These are phyloP conservation scores for Drosophila santomea DNA, from an alignment of 1,140 invertebrate genomes.

Conservation along the genomic window DNA sequence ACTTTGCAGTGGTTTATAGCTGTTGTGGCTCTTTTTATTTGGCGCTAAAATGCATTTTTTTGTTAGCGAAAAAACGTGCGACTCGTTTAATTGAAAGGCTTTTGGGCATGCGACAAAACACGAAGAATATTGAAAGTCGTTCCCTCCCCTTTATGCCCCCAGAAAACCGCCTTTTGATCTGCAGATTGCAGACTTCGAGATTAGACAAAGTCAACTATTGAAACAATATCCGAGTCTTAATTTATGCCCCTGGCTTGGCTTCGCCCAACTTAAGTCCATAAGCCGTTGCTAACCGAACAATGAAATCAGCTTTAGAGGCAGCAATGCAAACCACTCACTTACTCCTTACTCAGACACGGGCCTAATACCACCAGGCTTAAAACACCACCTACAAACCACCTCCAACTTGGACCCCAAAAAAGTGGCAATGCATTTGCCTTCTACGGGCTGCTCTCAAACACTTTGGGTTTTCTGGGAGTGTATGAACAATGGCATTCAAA, in stretches of 20 bases:
- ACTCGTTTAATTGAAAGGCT: conserved; percentile 68
- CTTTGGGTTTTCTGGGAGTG: neutral
- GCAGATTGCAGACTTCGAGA: conserved; percentile 49
- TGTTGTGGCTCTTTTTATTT: conserved; percentile 29
- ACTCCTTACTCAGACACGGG: conserved; percentile 6
- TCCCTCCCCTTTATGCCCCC: neutral
- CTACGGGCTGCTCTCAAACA: conserved; percentile 8
- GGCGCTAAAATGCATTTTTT: conserved; percentile 65
- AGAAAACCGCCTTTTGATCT: neutral
- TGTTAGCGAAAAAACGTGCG: conserved; percentile 55
- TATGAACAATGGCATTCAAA: too few species aligned
- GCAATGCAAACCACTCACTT: conserved; percentile 32
- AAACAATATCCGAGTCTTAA: conserved; percentile 56
- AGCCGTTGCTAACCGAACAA: conserved; percentile 37
- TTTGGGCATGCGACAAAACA: conserved; percentile 69
- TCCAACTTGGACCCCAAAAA: conserved; percentile 2
- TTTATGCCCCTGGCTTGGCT: conserved; percentile 49
- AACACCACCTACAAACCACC: conserved; percentile 11
- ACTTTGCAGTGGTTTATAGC: conserved; percentile 23
- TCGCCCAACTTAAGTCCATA: conserved; percentile 23
- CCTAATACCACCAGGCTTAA: conserved; percentile 5
- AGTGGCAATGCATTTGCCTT: conserved; percentile 11
- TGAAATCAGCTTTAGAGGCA: conserved; percentile 22
- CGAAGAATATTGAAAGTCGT: conserved; percentile 56
- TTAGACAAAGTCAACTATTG: conserved; percentile 51